Base-by-base conservation (phyloP, 92 coral and sea anemone species). In the Virgularia gustaviana region DNA sequence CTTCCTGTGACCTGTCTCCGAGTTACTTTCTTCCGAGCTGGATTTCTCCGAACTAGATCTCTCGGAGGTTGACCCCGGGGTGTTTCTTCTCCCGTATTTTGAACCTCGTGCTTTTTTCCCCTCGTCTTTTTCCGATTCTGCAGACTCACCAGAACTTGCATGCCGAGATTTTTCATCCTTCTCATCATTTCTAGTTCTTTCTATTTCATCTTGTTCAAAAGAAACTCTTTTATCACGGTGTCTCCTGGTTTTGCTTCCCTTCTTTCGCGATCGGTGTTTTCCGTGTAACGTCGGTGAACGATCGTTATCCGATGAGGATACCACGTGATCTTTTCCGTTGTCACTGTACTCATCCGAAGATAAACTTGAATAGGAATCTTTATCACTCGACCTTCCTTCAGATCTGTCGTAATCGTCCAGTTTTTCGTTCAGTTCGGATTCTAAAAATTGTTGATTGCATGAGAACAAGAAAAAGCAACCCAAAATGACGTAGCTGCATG, bases 241-340 rank as follows among this genome's bases (percentile, higher is more conserved):
- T 13, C 18, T 27, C 20, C 3, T 54, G 34, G 1, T 0, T 7
- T 16, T 57, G 49, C 27, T 64, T 70, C 18, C 81, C 78, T 64
- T 89, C 89, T 13, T 80, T 86, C 32, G 79, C 86, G 70, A 81
- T 82, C 49, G 45, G n/a, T n/a, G n/a, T n/a, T n/a, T n/a, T n/a
- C n/a, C n/a, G n/a, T n/a, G n/a, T 9, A 39, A 16, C 52, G 72
- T 16, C n/a, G n/a, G n/a, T n/a, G n/a, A n/a, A 43, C 51, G n/a
- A 24, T 60, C 66, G 23, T 36, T 19, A 1, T 60, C 66, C 37
- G 66, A 60, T n/a, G n/a, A n/a, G n/a, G n/a, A n/a, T n/a, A n/a
- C n/a, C n/a, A n/a, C n/a, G n/a, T n/a, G n/a, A n/a, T 52, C 58
- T 3, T 52, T 52, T 33, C 3, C 30, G 5, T 22, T 6, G 8